These are phyloP conservation scores for Drosophila tani DNA, from an alignment of 1,140 invertebrate species.

Conservation along the genomic window DNA sequence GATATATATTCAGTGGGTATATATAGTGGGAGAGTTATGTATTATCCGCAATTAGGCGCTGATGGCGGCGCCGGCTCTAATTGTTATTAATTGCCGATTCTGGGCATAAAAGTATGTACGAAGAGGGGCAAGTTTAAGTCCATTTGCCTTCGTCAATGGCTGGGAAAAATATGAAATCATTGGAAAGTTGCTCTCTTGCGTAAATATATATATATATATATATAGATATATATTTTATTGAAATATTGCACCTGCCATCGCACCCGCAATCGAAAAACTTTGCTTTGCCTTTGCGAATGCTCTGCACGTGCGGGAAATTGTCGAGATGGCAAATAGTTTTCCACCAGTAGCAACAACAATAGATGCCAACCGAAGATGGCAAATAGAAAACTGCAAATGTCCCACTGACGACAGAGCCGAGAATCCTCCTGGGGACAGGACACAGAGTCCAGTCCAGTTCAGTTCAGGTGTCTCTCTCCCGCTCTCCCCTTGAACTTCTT, in stretches of 20 bases:
- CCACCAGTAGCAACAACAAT: conserved; percentile 57
- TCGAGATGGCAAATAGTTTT: conserved; percentile 83
- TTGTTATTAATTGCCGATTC: conserved; percentile 74
- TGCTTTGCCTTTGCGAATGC: conserved; percentile 57
- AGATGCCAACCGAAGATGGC: conserved; percentile 41
- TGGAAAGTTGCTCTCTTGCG: conserved; percentile 56
- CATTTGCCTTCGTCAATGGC: conserved; percentile 61
- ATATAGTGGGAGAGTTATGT: conserved; percentile 41
- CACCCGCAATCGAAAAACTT: conserved; percentile 55
- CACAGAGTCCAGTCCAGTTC: conserved; percentile 16
- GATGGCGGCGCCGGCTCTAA: conserved; percentile 64
- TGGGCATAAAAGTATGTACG: conserved; percentile 19
- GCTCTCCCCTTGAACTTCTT: neutral
- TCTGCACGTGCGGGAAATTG: conserved; percentile 80
- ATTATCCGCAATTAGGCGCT: conserved; percentile 72
- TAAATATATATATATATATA: conserved; percentile 11
- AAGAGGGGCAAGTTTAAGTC: conserved; percentile 14
- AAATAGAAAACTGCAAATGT: conserved; percentile 81
- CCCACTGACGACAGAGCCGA: conserved; percentile 70
- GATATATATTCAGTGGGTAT: conserved; percentile 3
- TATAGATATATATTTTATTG: conserved; percentile 74
- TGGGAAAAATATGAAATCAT: conserved; percentile 71
- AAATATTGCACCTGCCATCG: conserved; percentile 68
- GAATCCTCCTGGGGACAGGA: conserved; percentile 12
- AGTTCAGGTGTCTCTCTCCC: conserved; percentile 17